Evolutionary conservation across 2,113 vertebrate species (phyloP).

Genomic region (Rafetus swinhoei): DNA sequence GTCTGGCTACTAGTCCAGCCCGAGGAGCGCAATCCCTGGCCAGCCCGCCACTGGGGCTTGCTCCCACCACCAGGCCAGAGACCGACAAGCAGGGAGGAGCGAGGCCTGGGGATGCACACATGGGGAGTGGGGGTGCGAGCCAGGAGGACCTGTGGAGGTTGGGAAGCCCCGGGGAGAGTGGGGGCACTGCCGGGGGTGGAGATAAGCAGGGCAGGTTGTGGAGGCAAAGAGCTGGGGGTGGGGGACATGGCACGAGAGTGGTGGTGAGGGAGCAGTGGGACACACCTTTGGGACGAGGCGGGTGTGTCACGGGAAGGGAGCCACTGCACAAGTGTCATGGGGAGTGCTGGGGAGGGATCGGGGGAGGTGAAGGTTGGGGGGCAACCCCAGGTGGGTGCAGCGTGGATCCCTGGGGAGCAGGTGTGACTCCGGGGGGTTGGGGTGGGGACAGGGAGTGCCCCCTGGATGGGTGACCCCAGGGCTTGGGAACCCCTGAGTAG

Average conservation of each 20-base stretch:
- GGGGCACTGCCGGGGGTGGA: background rate
- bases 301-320: background rate
- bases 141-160: no score
- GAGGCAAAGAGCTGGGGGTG: background rate
- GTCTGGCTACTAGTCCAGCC: background rate
- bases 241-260: no score
- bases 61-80: background rate
- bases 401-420: background rate
- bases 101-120: background rate
- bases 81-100: background rate
- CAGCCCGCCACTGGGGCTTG: rapidly evolving
- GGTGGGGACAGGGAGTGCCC: no score
- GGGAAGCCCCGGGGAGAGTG: background rate
- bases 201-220: background rate
- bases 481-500: background rate
- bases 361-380: no score
- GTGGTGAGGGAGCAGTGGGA: background rate
- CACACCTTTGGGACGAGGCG: background rate
- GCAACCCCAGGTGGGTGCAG: background rate
- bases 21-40: background rate
- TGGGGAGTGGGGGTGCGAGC: background rate
- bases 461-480: background rate
- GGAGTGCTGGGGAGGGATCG: background rate
- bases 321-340: no score
- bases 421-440: background rate